Evolutionary conservation across 1,140 invertebrate genomes (phyloP), one percentile per base, ranked within the genome.

Genomic region (Euura saliciscinereae): DNA sequence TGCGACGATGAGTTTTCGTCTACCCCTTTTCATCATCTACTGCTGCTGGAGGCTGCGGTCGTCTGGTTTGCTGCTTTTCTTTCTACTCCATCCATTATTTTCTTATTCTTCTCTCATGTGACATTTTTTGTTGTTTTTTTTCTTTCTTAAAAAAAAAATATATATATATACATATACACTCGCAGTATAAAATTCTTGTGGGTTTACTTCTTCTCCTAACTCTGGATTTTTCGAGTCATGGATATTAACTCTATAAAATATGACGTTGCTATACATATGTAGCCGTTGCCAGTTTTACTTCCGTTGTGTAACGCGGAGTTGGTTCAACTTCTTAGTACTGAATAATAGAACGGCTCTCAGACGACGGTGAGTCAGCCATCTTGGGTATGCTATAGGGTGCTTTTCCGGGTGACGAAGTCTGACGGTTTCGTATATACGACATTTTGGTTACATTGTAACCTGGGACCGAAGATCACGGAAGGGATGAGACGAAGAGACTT

Each of bases 331-430:
- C 51, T 28, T 28, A 28, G 51, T 59, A 59, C 51, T 59, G 51
- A 59, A 59, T 59, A 59, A 59, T 59, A 59, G 51, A 59, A 59
- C 51, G 51, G 51, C 51, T 59, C 46, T 51, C 51, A 3, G 51
- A 59, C 46, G 51, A 5, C 51, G 51, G 13, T 11, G 3, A n/a
- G 3, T 8, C 10, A 59, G 51, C 51, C 51, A 59, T 59, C 51
- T 59, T 59, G 51, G 51, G 13, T 59, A 59, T 6, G 13, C 13
- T 59, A 59, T 59, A 6, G 51, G 13, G 13, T n/a, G 51, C 8
- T 59, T 59, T 59, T 59, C 51, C 6, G 51, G 51, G 51, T 59
- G 51, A 59, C 10, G 13, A 59, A 59, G 8, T 59, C 13, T 59
- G 3, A 59, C 51, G 51, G 51, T 59, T 59, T 59, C 2, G 10